Base-by-base conservation (phyloP, 1,140 invertebrate genomes). In the Eubasilissa regina region DNA sequence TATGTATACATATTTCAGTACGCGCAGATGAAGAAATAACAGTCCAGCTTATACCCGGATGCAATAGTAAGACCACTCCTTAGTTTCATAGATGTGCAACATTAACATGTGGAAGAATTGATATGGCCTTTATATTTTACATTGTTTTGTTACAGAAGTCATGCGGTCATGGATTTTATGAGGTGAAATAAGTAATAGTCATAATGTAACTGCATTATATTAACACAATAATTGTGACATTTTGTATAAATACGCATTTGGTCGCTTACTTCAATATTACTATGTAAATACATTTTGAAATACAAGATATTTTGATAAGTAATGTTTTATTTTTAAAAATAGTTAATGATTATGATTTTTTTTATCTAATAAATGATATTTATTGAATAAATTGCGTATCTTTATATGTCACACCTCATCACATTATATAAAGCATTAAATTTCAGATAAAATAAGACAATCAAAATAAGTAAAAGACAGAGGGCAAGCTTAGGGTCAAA, bases 121-220 rank as follows among this genome's bases (percentile, higher is more conserved):
- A 60, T 19, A 60, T 17, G 10, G 47, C 8, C 3, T 55, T 56
- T 58, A 43, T 55, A 55, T 60, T 81, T 75, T 48, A 83, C 84
- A 80, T 84, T 84, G 84, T 85, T 86, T 81, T 80, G 84, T 89
- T 89, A 80, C 88, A 89, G 89, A 89, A 87, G 86, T 89, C 81
- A 85, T 87, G 75, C 86, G 87, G 75, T 89, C 89, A 79, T 89
- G 89, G 89, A 87, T 89, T 80, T 89, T 89, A 87, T 89, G 86
- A 89, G 83, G 85, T 79, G 84, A 81, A 83, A 78, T 58, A 64
- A 82, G 78, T 77, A 75, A 72, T 72, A 73, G n/a, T 73, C 21
- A 35, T 53, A 53, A 73, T 55, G 78, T 72, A 78, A 56, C 66
- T 74, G 70, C 70, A 58, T 74, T 81, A 78, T 60, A 82, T 77